Evolutionary conservation across 1,140 invertebrate species (phyloP).

Genomic region (Zaprionus ornatus): DNA sequence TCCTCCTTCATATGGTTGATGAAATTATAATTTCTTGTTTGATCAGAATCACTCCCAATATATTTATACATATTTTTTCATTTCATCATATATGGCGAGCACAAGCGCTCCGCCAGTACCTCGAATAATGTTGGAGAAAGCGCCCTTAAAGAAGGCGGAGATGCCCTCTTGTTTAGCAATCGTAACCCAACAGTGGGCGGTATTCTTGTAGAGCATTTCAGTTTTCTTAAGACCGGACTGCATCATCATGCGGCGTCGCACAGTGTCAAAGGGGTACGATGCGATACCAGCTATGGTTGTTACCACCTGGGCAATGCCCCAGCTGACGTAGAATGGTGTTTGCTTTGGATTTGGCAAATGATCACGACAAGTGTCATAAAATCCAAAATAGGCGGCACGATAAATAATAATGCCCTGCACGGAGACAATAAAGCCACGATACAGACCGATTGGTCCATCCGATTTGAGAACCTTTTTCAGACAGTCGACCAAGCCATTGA

Average conservation of each 20-base stretch:
- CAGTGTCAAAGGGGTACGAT: constrained; percentile 97
- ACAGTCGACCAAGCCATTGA: constrained; percentile 93
- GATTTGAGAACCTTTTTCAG: constrained; percentile 92
- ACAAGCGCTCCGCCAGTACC: constrained; percentile 93
- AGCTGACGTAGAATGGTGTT: constrained; percentile 87
- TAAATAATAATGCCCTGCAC: constrained; percentile 95
- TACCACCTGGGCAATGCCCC: constrained; percentile 86
- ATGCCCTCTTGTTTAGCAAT: constrained; percentile 89
- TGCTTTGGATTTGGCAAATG: constrained; percentile 93
- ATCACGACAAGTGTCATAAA: constrained; percentile 90
- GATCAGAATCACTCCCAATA: background rate
- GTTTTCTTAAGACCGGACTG: constrained; percentile 89
- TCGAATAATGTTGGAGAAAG: constrained; percentile 90
- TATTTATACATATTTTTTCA: constrained; percentile 85
- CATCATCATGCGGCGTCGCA: constrained; percentile 97
- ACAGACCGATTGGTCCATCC: constrained; percentile 93
- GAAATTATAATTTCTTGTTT: background rate
- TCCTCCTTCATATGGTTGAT: background rate
- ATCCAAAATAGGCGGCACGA: constrained; percentile 96
- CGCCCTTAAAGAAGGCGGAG: constrained; percentile 92
- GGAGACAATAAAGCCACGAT: constrained; percentile 96
- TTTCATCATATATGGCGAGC: constrained; percentile 90
- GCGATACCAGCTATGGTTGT: constrained; percentile 94
- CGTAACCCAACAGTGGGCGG: constrained; percentile 90
- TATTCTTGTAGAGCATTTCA: constrained; percentile 92